phyloP scores from a whole-genome alignment of 2,797 vertebrate genomes.

The Staurois parvus region DNA sequence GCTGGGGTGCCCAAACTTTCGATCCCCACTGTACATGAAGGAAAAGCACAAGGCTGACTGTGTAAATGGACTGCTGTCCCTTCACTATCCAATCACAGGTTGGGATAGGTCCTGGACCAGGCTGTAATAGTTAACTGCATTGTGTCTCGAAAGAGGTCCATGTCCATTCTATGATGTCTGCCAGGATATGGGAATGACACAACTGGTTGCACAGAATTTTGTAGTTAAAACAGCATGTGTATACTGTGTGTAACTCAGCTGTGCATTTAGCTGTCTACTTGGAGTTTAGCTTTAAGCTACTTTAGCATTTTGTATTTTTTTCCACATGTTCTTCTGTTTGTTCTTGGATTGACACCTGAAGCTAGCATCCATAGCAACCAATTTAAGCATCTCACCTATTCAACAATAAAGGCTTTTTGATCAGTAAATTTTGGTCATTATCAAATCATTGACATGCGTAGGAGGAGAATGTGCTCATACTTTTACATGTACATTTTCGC shows the following conservation, averaged over 20 bases:
- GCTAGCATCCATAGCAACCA: constrained; percentile 47
- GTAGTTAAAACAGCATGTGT: background rate
- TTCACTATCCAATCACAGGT: no score
- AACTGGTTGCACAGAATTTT: background rate
- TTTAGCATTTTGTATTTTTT: background rate
- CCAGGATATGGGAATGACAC: no score
- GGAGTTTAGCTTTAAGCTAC: background rate
- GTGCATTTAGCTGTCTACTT: background rate
- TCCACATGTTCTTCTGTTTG: constrained; percentile 18
- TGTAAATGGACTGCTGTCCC: no score
- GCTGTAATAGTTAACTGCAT: no score
- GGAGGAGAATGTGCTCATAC: constrained; percentile 1
- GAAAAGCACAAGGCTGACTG: no score
- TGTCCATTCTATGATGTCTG: no score
- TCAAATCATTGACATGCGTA: constrained; percentile 27
- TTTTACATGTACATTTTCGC: background rate
- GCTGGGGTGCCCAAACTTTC: no score
- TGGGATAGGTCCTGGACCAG: no score
- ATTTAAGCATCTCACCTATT: constrained; percentile 17
- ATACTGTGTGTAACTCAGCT: background rate
- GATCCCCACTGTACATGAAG: no score
- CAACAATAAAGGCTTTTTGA: constrained; percentile 22
- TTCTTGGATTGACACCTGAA: constrained; percentile 30
- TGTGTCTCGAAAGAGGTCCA: no score
- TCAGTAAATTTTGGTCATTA: constrained; percentile 34